Percentiles rank a stretch among this genome's conserved stretches.
These are phyloP conservation scores for Zoanthus gigantus DNA, from an alignment of 92 coral and sea anemone genomes.

Conservation along the genomic window DNA sequence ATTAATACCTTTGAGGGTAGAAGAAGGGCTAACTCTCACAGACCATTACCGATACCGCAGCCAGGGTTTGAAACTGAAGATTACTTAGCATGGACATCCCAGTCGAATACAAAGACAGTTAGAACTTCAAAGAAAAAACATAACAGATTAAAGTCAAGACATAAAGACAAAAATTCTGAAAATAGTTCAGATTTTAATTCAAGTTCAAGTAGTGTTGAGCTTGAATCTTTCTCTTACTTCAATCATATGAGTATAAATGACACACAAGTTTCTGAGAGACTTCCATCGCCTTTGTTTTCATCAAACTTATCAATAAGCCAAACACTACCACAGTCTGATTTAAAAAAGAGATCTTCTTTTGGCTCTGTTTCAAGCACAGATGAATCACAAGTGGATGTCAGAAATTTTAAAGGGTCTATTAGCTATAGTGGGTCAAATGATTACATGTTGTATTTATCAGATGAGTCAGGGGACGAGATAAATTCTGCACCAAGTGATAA, in stretches of 20 bases:
- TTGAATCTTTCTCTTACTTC: slow-evolving; percentile 58
- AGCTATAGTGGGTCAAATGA: slow-evolving; percentile 35
- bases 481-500: background rate
- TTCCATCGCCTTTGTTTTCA: background rate
- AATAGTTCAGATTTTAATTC: slow-evolving; percentile 67
- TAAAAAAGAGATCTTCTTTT: background rate
- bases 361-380: background rate
- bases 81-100: slow-evolving; percentile 26
- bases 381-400: background rate
- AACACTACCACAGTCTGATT: background rate
- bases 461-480: slow-evolving; percentile 57
- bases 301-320: background rate
- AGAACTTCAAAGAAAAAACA: slow-evolving; percentile 3
- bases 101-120: slow-evolving; percentile 2
- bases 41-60: slow-evolving; percentile 85
- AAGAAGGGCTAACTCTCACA: slow-evolving; percentile 16
- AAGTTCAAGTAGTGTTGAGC: slow-evolving; percentile 87
- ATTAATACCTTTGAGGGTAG: slow-evolving; percentile 11
- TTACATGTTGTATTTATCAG: slow-evolving; percentile 24
- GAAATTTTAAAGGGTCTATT: slow-evolving; percentile 39
- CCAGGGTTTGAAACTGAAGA: slow-evolving; percentile 19
- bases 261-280: background rate
- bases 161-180: slow-evolving; percentile 38
- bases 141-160: slow-evolving; percentile 35
- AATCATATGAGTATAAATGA: background rate